Evolutionary conservation across 2,797 vertebrate species (phyloP).

Genomic region (Typhlichthys subterraneus): DNA sequence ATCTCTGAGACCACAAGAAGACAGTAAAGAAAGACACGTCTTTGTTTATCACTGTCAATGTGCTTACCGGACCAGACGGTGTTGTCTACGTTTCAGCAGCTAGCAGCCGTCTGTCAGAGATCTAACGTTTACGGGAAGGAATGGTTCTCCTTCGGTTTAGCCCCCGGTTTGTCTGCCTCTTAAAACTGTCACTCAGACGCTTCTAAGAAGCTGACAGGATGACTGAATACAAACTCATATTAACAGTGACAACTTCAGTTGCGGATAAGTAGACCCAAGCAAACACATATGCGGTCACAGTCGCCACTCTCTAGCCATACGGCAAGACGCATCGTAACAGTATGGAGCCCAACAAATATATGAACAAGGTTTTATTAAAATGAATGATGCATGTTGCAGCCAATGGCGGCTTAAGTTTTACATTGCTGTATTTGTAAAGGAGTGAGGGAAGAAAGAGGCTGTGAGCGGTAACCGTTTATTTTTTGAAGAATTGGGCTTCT

Average conservation of each 20-base stretch:
- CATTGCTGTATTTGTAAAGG: conserved; percentile 34
- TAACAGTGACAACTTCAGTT: conserved; percentile 77
- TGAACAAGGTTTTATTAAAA: conserved; percentile 39
- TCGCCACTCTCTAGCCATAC: conserved; percentile 41
- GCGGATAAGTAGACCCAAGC: conserved; percentile 71
- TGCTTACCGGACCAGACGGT: conserved; percentile 79
- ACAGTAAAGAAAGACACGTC: conserved; percentile 72
- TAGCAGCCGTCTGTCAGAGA: conserved; percentile 69
- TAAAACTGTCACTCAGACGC: conserved; percentile 78
- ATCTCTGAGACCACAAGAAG: conserved; percentile 77
- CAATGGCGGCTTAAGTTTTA: conserved; percentile 23
- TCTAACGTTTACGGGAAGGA: conserved; percentile 66
- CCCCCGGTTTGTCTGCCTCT: conserved; percentile 72
- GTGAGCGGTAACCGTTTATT: conserved; percentile 40
- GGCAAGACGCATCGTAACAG: conserved; percentile 22
- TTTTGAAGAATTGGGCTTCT: conserved; percentile 49
- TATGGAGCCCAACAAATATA: conserved; percentile 32
- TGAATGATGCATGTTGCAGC: conserved; percentile 27
- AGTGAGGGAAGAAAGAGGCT: conserved; percentile 4
- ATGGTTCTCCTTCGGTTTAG: conserved; percentile 74
- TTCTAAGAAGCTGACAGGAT: conserved; percentile 78
- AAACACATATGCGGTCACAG: conserved; percentile 55
- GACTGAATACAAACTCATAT: conserved; percentile 80
- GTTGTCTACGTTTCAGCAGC: conserved; percentile 73
- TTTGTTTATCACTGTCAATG: conserved; percentile 85